Base-by-base conservation (phyloP, 2,797 vertebrate species). In the Labroides dimidiatus region DNA sequence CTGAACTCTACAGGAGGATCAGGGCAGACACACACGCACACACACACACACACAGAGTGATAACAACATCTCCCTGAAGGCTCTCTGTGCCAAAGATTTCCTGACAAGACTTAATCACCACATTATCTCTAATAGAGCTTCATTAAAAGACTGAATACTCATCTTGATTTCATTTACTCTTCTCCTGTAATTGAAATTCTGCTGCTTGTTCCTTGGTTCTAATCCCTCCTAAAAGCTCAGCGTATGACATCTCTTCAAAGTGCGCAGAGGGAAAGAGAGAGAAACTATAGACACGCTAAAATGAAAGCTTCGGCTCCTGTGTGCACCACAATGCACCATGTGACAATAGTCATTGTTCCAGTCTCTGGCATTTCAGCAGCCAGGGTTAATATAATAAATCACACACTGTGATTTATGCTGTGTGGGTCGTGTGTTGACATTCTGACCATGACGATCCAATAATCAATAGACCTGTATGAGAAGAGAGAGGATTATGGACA, bases 391-490 rank as follows among this genome's bases (percentile, higher is more conserved):
- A 20, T 9, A 20, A 68, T 67, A 47, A 74, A 75, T 72, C 42
- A 11, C 2, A 11, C 15, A 10, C 68, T 65, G 10, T 72, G 62
- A 82, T 84, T 80, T 51, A 77, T 61, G 41, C 39, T 49, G 53
- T 21, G 1, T 3, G 3, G 60, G 60, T 78, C 81, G 48, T 0
- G 17, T 56, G 53, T 45, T 67, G 68, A 74, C 78, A 63, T n/a
- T 21, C 52, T 61, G 48, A 62, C 53, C 62, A 19, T 1, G 33
- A 51, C 63, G 17, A 68, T 86, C 69, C 58, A 67, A 86, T 81
- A 84, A 89, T 91, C 88, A 87, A 89, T 83, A 64, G 63, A 59
- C n/a, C 14, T 37, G 42, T 20, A 82, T 59, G 42, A 66, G 56
- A 80, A 68, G 30, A 55, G 64, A 80, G 70, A 64, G 76, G 65